phyloP scores from a whole-genome alignment of 2,797 vertebrate genomes.

The Clamator glandarius region DNA sequence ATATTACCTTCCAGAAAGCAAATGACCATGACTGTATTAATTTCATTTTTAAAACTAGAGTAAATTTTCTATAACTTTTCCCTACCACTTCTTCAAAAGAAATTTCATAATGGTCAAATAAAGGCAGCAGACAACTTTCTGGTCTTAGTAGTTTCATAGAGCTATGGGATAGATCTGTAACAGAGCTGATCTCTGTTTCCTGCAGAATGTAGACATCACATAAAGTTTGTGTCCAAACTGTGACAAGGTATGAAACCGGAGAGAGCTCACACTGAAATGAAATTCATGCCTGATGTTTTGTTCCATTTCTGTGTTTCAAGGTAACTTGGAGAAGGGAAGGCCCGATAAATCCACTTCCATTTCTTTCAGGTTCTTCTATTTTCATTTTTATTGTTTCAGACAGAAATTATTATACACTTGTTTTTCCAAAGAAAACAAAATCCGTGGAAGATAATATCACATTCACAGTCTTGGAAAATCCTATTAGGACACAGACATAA shows the following conservation, averaged over 20 bases:
- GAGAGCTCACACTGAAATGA: neutral
- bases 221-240: neutral
- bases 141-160: neutral
- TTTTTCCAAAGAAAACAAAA: neutral
- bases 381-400: neutral
- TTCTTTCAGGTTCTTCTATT: neutral
- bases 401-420: neutral
- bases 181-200: neutral
- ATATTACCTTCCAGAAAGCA: neutral
- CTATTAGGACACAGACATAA: neutral
- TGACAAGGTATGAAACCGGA: neutral
- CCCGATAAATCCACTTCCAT: neutral
- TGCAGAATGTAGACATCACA: neutral
- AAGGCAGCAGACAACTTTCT: neutral
- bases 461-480: neutral
- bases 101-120: neutral
- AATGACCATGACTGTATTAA: neutral
- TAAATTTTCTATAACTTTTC: neutral
- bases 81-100: neutral
- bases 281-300: neutral
- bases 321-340: neutral
- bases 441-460: neutral
- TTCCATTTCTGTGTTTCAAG: neutral
- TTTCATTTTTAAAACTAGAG: neutral
- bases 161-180: neutral